Conservation (phyloP, 2,797 vertebrate genomes). For the Synaphobranchus kaupii region DNA sequence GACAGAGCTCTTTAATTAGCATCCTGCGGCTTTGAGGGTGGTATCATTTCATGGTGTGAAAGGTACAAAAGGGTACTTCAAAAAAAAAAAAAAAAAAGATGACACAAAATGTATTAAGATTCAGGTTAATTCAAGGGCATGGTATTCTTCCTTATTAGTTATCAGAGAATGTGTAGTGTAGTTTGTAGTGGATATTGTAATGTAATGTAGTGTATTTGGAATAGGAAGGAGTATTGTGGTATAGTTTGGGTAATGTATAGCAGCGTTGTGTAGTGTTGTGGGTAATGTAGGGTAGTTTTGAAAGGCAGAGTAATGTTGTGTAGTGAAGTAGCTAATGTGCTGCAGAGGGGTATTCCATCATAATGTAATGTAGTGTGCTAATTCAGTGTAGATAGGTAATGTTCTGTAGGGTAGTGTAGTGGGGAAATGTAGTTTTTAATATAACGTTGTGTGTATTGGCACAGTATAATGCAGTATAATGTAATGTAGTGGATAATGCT, state of each 20-base stretch:
- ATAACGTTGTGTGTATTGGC: too few relatives aligned
- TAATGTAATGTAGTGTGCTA: too few relatives aligned
- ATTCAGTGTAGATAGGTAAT: too few relatives aligned
- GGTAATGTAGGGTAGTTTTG: neutral
- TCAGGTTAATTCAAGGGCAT: neutral
- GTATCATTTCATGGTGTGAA: neutral
- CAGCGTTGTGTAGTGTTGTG: neutral
- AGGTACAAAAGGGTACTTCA: neutral
- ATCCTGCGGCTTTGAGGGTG: neutral
- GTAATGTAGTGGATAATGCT: neutral
- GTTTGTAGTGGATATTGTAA: neutral
- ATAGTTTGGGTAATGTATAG: neutral
- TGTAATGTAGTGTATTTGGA: neutral
- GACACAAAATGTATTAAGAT: constrained; percentile 2
- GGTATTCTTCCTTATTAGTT: neutral
- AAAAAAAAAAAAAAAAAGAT: too few relatives aligned
- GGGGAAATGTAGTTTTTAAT: too few relatives aligned
- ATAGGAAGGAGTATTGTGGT: too few relatives aligned
- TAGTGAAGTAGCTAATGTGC: neutral
- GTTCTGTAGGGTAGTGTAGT: too few relatives aligned
- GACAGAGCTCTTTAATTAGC: neutral
- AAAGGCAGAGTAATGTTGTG: too few relatives aligned
- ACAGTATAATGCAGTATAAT: neutral
- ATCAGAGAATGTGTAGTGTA: too few relatives aligned
- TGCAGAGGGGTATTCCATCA: neutral